phyloP scores from a whole-genome alignment of 2,113 vertebrate genomes.

The Oncorhynchus nerka region DNA sequence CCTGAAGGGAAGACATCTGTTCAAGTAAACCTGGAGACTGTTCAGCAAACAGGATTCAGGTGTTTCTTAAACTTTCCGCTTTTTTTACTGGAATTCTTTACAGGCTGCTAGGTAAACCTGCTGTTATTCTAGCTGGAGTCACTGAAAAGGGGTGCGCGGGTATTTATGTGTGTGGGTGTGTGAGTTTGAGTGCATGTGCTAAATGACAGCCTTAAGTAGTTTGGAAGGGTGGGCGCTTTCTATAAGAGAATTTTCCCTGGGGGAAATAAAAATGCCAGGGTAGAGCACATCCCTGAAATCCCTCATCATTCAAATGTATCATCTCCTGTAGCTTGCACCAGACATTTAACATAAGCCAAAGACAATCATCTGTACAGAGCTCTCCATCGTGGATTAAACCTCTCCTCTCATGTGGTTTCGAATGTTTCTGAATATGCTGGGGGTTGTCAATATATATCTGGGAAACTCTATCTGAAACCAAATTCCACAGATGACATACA shows the following conservation, averaged over 20 bases:
- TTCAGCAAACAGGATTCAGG: conserved; percentile 15
- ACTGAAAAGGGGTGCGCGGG: background rate
- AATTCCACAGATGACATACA: background rate
- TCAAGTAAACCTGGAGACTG: conserved; percentile 15
- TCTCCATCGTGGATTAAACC: background rate
- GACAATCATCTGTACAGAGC: background rate
- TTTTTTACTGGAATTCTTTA: conserved; percentile 20
- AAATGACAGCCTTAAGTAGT: conserved; percentile 10
- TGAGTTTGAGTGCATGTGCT: background rate
- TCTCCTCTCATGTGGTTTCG: background rate
- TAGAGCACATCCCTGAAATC: background rate
- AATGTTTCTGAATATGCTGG: background rate
- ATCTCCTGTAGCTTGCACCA: background rate
- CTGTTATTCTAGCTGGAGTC: conserved; percentile 10
- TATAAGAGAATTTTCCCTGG: background rate
- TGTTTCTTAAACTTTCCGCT: conserved; percentile 19
- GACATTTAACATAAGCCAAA: conserved; percentile 8
- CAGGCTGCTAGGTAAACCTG: background rate
- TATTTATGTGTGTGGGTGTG: background rate
- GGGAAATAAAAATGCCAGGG: background rate
- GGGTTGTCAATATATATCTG: background rate
- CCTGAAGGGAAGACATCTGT: conserved; percentile 14
- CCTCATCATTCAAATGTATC: background rate
- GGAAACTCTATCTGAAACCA: background rate
- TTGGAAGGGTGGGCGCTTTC: background rate